Conservation (phyloP, 2,797 vertebrate genomes). For the Erethizon dorsatum region DNA sequence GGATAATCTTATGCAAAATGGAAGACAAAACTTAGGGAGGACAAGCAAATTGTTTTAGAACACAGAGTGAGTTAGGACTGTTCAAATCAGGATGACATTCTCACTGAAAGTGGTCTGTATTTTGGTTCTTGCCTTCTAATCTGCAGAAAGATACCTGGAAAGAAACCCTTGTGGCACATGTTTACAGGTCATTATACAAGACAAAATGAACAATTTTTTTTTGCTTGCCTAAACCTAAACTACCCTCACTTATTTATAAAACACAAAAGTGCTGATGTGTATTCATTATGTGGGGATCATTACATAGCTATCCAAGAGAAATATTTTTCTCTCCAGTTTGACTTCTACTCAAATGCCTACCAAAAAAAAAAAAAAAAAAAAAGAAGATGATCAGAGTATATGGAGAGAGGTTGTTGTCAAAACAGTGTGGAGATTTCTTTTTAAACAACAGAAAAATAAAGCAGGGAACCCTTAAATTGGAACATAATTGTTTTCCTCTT, state of each 20-base stretch:
- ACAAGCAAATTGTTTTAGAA: not conserved
- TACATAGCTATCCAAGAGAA: not conserved
- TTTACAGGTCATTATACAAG: not conserved
- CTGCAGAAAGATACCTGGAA: not conserved
- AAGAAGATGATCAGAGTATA: not conserved
- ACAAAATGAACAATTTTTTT: not conserved
- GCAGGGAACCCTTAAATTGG: not conserved
- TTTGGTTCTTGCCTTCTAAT: not conserved
- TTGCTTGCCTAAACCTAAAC: not conserved
- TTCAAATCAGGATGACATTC: not conserved
- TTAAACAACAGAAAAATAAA: not conserved
- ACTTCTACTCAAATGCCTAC: not conserved
- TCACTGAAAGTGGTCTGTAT: too few relatives aligned
- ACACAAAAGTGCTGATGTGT: not conserved
- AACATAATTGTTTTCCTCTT: not conserved
- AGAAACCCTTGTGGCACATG: not conserved
- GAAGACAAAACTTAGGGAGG: not conserved
- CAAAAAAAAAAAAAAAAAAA: too few relatives aligned
- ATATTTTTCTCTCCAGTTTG: not conserved
- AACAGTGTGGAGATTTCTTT: not conserved
- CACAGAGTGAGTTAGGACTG: not conserved
- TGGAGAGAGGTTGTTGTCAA: not conserved
- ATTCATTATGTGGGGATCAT: not conserved
- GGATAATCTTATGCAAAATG: not conserved
- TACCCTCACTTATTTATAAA: not conserved